These are phyloP conservation scores for Epirrhoe tristata DNA, from an alignment of 2,888 invertebrate species.

Conservation along the genomic window DNA sequence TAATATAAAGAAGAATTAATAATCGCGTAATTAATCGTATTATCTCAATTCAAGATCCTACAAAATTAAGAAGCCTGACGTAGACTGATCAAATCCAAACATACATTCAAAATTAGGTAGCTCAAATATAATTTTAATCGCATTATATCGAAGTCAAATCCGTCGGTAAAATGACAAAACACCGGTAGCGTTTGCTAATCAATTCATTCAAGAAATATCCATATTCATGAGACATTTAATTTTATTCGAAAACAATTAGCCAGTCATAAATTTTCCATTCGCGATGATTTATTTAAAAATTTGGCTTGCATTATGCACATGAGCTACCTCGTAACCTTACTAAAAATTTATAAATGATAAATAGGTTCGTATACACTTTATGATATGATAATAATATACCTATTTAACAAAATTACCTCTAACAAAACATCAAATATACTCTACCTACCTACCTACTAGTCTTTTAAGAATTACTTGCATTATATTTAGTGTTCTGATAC, in stretches of 20 bases:
- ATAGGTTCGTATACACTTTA: neutral
- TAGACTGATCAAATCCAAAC: too few relatives aligned
- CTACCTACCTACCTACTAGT: too few relatives aligned
- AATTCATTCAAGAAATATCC: constrained; percentile 14
- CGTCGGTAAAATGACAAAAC: neutral
- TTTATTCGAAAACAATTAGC: constrained; percentile 25
- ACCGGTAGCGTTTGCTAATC: constrained; percentile 6
- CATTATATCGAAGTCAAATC: neutral
- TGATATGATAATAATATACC: too few relatives aligned
- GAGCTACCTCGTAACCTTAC: neutral
- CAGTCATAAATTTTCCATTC: constrained; percentile 17
- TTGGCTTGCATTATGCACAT: neutral
- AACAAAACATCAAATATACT: too few relatives aligned
- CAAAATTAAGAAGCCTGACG: too few relatives aligned
- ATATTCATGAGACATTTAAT: constrained; percentile 16
- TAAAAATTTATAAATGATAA: neutral
- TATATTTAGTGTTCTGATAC: too few relatives aligned
- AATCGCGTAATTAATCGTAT: neutral
- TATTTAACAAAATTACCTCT: too few relatives aligned
- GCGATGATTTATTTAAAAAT: constrained; percentile 4
- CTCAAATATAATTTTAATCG: too few relatives aligned
- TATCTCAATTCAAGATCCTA: too few relatives aligned
- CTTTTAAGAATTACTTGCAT: too few relatives aligned
- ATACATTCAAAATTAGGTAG: too few relatives aligned
- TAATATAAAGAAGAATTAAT: neutral